Percentiles rank a stretch among this genome's conserved stretches.
phyloP scores from a whole-genome alignment of 2,113 vertebrate genomes.

The Fregata magnificens region DNA sequence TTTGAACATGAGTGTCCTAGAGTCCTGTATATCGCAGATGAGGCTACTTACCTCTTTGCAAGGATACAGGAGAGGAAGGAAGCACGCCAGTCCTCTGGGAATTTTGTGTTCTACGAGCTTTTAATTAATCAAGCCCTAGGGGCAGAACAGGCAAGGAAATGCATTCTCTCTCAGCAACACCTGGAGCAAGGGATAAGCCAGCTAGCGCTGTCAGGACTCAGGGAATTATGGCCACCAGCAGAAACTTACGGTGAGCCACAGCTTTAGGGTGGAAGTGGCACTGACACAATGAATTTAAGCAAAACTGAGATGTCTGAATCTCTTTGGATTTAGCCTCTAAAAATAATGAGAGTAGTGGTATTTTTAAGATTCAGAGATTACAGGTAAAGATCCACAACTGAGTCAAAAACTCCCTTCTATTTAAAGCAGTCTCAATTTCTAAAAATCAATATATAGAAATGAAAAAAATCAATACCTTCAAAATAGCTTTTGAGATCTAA shows the following conservation, averaged over 20 bases:
- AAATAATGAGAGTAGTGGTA: not conserved
- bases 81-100: not conserved
- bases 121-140: not conserved
- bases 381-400: not conserved
- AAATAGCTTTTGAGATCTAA: not conserved
- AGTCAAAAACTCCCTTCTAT: not conserved
- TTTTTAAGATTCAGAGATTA: not conserved
- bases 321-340: not conserved
- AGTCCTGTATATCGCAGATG: not conserved
- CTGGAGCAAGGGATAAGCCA: not conserved
- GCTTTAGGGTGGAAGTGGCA: not conserved
- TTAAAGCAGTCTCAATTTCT: not conserved
- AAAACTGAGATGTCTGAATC: not conserved
- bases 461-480: not conserved
- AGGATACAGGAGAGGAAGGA: not conserved
- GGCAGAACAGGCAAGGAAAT: not conserved
- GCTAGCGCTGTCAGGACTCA: not conserved
- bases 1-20: not conserved
- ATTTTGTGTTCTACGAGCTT: not conserved
- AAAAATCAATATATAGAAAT: not conserved
- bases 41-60: not conserved
- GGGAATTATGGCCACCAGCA: not conserved
- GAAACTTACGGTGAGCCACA: not conserved
- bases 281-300: not conserved
- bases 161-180: not conserved